Evolutionary conservation across 2,113 vertebrate genomes (phyloP).

Genomic region (Corythornis vintsioides): DNA sequence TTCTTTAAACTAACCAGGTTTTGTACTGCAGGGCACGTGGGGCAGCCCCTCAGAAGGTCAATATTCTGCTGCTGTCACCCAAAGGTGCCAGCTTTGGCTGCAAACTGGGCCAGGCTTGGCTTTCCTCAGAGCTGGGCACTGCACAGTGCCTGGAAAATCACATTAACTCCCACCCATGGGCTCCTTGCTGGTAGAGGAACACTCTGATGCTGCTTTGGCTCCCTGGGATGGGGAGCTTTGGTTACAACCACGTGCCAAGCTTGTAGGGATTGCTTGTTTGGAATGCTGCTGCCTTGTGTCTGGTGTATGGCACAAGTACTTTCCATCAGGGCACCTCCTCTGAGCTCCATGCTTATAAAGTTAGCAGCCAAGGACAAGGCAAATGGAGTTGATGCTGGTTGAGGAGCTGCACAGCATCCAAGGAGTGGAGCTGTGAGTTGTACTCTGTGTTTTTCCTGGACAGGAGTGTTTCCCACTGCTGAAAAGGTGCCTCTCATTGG

Average conservation of each 20-base stretch:
- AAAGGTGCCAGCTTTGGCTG: rapidly evolving
- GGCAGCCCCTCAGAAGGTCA: not conserved
- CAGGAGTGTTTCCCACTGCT: not conserved
- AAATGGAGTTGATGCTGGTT: not conserved
- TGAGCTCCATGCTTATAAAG: not conserved
- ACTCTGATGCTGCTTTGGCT: not conserved
- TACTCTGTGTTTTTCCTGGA: not conserved
- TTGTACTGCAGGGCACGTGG: not conserved
- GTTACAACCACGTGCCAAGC: not conserved
- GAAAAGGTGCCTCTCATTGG: not conserved
- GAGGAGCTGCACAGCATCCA: not conserved
- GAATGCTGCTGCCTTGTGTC: not conserved
- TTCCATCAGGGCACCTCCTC: not conserved
- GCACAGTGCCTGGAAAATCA: not conserved
- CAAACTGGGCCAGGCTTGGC: not conserved
- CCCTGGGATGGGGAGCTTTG: not conserved
- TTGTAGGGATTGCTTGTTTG: not conserved
- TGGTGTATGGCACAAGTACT: not conserved
- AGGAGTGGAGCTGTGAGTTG: not conserved
- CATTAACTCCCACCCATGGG: not conserved
- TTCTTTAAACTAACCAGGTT: not conserved
- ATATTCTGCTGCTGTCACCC: not conserved
- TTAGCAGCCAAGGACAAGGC: not conserved
- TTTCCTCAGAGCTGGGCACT: not conserved
- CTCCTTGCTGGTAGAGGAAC: not conserved